phyloP scores from a whole-genome alignment of 2,113 vertebrate species.

The Antechinus flavipes region DNA sequence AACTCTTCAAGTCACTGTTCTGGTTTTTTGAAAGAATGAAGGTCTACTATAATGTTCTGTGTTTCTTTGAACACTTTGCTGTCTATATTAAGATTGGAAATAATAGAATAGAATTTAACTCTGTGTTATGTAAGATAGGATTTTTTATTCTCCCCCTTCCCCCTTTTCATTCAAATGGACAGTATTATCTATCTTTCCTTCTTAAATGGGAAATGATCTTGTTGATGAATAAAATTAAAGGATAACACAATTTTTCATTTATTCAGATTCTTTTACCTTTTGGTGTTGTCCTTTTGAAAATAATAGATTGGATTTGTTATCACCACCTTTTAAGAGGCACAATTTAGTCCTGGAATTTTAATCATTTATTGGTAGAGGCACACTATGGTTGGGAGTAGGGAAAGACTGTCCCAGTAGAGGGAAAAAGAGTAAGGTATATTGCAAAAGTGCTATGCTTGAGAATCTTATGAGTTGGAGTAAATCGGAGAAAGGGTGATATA shows the following conservation, averaged over 20 bases:
- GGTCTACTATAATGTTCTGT: conserved; percentile 48
- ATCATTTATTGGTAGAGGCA: conserved; percentile 1
- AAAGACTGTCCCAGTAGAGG: not conserved
- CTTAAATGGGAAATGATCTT: conserved; percentile 52
- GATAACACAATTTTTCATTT: conserved; percentile 63
- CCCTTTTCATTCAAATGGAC: not conserved
- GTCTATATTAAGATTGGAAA: conserved; percentile 70
- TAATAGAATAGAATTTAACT: conserved; percentile 62
- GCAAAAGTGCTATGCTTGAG: not conserved
- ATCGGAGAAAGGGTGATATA: not conserved
- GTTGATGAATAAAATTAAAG: conserved; percentile 72
- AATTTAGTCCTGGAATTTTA: conserved; percentile 37
- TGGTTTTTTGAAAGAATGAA: conserved; percentile 70
- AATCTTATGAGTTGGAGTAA: conserved; percentile 27
- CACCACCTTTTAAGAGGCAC: conserved; percentile 65
- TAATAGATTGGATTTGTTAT: conserved; percentile 76
- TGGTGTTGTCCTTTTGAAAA: conserved; percentile 65
- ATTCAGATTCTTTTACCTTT: conserved; percentile 44
- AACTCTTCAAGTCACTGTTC: conserved; percentile 50
- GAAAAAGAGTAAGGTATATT: not conserved
- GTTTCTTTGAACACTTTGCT: conserved; percentile 59
- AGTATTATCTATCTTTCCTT: not conserved
- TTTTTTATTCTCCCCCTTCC: not conserved
- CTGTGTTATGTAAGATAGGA: conserved; percentile 41
- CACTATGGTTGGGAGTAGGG: not conserved